Percentiles rank a stretch among this genome's conserved stretches.
Evolutionary conservation across 2,113 vertebrate genomes (phyloP).

Genomic region (Corynorhinus townsendii): DNA sequence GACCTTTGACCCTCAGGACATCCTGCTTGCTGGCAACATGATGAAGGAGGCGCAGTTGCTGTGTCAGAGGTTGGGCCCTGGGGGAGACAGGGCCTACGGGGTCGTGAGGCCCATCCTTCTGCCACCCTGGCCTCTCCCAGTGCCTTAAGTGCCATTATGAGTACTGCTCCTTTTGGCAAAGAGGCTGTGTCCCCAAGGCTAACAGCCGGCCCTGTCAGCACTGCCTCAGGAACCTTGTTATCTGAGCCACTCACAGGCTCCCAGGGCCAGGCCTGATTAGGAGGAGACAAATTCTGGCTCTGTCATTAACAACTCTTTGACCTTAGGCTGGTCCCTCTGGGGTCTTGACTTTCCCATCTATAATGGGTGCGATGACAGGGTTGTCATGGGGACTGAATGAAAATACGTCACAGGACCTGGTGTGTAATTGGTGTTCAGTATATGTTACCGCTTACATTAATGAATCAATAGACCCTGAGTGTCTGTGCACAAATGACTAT

Average conservation of each 20-base stretch:
- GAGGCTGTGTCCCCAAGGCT: background rate
- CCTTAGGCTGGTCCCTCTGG: background rate
- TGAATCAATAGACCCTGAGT: background rate
- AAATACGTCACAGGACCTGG: background rate
- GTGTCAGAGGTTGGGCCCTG: slow-evolving; percentile 88
- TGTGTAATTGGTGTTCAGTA: background rate
- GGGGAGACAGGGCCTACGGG: background rate
- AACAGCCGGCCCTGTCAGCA: background rate
- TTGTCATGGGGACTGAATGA: background rate
- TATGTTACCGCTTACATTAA: background rate
- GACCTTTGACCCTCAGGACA: slow-evolving; percentile 96
- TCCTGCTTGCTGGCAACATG: slow-evolving; percentile 90
- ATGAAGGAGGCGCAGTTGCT: slow-evolving; percentile 95
- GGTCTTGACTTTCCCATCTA: background rate
- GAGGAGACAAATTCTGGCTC: background rate
- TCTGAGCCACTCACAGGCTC: background rate
- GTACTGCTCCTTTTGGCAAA: background rate
- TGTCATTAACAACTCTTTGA: background rate
- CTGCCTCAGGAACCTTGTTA: background rate
- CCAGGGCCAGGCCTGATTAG: background rate
- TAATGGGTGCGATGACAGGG: background rate
- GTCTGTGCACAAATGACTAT: rapidly evolving
- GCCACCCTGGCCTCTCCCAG: background rate
- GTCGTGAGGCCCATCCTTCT: background rate
- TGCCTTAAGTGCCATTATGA: background rate